Evolutionary conservation across 2,888 invertebrate genomes (phyloP).

Genomic region (Drosophila barbarae): DNA sequence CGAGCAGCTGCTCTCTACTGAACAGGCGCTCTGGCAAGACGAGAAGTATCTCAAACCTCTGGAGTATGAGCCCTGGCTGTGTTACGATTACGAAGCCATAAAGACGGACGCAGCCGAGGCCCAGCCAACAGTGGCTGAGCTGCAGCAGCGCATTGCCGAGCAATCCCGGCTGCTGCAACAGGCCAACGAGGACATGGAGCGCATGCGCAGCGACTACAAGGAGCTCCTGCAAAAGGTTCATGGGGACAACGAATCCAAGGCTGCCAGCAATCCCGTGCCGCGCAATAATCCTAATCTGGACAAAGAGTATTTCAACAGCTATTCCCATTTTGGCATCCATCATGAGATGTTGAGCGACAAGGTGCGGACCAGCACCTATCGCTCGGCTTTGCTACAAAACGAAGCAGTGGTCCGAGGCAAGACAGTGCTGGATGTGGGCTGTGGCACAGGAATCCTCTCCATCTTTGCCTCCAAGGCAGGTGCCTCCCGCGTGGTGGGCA

Average conservation of each 20-base stretch:
- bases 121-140: conserved; percentile 50
- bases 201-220: conserved; percentile 73
- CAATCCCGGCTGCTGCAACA: conserved; percentile 82
- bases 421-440: conserved; percentile 94
- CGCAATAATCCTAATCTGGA: conserved; percentile 80
- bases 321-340: conserved; percentile 95
- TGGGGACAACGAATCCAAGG: conserved; percentile 14
- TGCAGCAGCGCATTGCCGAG: conserved; percentile 81
- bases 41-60: conserved; percentile 89
- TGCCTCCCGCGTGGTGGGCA: conserved; percentile 92
- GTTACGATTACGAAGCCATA: conserved; percentile 82
- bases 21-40: conserved; percentile 84
- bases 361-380: conserved; percentile 92
- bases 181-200: conserved; percentile 80
- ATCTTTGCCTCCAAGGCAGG: conserved; percentile 99
- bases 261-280: conserved; percentile 68
- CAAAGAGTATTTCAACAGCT: conserved; percentile 89
- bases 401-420: conserved; percentile 85
- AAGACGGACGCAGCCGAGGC: conserved; percentile 39
- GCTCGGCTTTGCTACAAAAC: conserved; percentile 90
- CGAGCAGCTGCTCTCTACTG: conserved; percentile 81
- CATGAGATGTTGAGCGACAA: conserved; percentile 95
- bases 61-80: conserved; percentile 89
- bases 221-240: conserved; percentile 65
- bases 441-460: conserved; percentile 97